These are phyloP conservation scores for Leptocoma aspasia DNA, from an alignment of 2,113 vertebrate species.

Conservation along the genomic window DNA sequence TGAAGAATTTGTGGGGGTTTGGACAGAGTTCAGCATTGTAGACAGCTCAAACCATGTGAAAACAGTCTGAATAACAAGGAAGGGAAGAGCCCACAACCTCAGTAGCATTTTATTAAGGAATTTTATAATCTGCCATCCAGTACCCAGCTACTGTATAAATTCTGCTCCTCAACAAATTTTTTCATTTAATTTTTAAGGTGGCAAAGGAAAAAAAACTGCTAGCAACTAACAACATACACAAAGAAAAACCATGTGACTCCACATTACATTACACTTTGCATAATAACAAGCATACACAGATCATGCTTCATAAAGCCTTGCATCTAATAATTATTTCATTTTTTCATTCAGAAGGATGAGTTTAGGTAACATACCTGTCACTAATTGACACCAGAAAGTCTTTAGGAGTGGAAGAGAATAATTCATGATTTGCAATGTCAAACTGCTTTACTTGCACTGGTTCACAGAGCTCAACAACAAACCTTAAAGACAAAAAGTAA, in stretches of 20 bases:
- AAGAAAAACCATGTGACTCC: not conserved
- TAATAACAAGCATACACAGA: not conserved
- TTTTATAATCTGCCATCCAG: not conserved
- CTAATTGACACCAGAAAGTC: slow-evolving; percentile 98
- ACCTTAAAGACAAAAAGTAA: slow-evolving; percentile 77
- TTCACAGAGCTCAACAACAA: slow-evolving; percentile 98
- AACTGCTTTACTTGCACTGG: slow-evolving; percentile 98
- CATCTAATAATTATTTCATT: not conserved
- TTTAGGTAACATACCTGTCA: slow-evolving; percentile 84
- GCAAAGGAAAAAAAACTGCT: not conserved
- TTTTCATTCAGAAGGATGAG: not conserved
- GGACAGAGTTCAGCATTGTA: not conserved
- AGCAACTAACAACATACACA: not conserved
- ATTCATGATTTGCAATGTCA: slow-evolving; percentile 97
- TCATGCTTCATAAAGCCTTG: not conserved
- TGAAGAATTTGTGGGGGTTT: not conserved
- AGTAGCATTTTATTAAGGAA: not conserved
- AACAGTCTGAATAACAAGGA: not conserved
- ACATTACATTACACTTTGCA: not conserved
- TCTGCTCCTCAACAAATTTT: not conserved
- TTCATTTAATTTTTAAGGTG: not conserved
- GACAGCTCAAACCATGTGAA: not conserved
- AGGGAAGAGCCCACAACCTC: not conserved
- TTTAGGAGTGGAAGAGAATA: slow-evolving; percentile 97
- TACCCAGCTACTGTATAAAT: not conserved